Base-by-base conservation (phyloP, 2,113 vertebrate genomes). In the Mesoclemmys tuberculata region DNA sequence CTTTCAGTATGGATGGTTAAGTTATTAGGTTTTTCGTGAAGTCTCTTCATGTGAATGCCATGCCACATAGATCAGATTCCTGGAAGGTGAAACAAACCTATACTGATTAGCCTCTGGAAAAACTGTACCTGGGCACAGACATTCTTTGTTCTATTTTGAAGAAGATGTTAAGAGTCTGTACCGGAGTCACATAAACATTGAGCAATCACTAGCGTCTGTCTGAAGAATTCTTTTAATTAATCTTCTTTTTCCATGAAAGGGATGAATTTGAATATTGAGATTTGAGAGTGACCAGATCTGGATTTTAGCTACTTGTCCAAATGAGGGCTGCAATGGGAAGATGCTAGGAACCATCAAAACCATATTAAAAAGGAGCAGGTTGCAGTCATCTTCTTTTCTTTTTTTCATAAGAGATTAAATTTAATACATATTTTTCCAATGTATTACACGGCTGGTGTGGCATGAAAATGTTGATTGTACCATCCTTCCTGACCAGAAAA, bases 1-100 rank as follows among this genome's bases (percentile, higher is more conserved):
- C 14, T 31, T 87, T 77, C 74, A 77, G 44, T 77, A 77, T 94
- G 77, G 90, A 90, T 96, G 94, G 93, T 89, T 83, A 88, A 94
- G 44, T 93, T 95, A 89, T 84, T 94, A 90, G 71, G 77, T 84
- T 92, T 82, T 92, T 3, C 18, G 6, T 0, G 5, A 89, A 77
- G 81, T 94, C 14, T 35, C 84, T 85, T 92, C 78, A 80, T 94
- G 56, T 84, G n/a, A 80, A 46, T 95, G 90, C 89, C 88, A 97
- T 10, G 4, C 48, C 87, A 80, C 49, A 84, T 89, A 87, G 93
- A 77, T 96, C 91, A 93, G 86, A 77, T 56, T 93, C 11, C 74
- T 82, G 78, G 71, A 89, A 78, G 27, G 41, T 79, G 82, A 89
- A 89, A 78, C 48, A 93, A 93, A 89, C 84, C 82, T 93, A 54